phyloP scores from a whole-genome alignment of 2,797 vertebrate species.

The Argya squamiceps region DNA sequence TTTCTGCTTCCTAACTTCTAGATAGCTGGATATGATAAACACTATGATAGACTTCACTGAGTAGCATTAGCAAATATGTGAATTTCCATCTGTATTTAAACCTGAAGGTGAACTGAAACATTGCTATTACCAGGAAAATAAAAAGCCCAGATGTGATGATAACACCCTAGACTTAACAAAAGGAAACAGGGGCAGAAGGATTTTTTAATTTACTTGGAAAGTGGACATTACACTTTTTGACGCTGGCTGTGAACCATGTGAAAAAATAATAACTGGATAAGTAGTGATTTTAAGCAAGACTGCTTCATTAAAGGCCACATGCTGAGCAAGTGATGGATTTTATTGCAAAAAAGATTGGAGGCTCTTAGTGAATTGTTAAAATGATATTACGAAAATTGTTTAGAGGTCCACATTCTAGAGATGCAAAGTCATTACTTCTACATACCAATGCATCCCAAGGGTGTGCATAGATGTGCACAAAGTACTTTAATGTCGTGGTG shows the following conservation, averaged over 20 bases:
- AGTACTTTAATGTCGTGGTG: background rate
- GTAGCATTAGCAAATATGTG: background rate
- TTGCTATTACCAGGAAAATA: background rate
- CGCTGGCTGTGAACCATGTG: background rate
- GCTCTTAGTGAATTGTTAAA: slow-evolving; percentile 35
- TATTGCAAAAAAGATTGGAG: slow-evolving; percentile 6
- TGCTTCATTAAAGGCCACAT: slow-evolving; percentile 22
- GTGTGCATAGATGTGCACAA: accelerated
- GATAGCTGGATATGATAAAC: background rate
- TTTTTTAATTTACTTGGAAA: slow-evolving; percentile 36
- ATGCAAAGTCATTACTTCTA: background rate
- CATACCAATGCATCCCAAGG: background rate
- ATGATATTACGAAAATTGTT: background rate
- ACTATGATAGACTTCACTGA: background rate
- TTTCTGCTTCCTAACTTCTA: background rate
- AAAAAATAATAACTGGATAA: slow-evolving; percentile 19
- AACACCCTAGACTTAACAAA: background rate
- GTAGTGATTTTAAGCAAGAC: slow-evolving; percentile 25
- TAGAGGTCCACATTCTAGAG: background rate
- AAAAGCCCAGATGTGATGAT: background rate
- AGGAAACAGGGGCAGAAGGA: background rate
- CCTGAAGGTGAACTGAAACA: background rate
- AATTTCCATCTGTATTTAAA: slow-evolving; percentile 12
- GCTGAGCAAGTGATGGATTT: slow-evolving; percentile 47
- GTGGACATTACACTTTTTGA: slow-evolving; percentile 17